Percentiles rank a stretch among this genome's conserved stretches.
Evolutionary conservation across 1,140 invertebrate genomes (phyloP).

Genomic region (Halesus radiatus): DNA sequence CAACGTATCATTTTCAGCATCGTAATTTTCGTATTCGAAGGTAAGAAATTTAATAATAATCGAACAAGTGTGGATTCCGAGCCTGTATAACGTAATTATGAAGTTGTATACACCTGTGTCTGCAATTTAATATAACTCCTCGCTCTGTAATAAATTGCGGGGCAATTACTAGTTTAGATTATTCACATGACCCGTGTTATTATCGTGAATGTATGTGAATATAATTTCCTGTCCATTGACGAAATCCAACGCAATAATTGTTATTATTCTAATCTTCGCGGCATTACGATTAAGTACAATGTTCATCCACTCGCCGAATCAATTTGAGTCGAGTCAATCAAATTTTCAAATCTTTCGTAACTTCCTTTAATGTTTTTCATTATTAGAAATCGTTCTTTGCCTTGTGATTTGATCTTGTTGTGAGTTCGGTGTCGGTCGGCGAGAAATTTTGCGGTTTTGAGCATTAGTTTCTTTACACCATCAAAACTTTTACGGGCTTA

Average conservation of each 20-base stretch:
- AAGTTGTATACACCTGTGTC: no score
- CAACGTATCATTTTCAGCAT: no score
- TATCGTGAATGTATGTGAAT: not conserved
- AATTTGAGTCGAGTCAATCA: constrained; percentile 1
- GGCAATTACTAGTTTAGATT: no score
- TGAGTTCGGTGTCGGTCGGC: not conserved
- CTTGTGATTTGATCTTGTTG: not conserved
- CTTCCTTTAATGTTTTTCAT: constrained; percentile 16
- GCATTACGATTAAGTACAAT: not conserved
- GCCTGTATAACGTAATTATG: no score
- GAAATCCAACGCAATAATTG: not conserved
- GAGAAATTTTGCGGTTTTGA: constrained; percentile 29
- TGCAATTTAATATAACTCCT: no score
- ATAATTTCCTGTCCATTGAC: not conserved
- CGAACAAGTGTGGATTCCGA: no score
- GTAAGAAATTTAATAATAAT: no score
- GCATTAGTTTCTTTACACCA: constrained; percentile 8
- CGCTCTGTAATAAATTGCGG: no score
- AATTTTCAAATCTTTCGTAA: not conserved
- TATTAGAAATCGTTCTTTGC: constrained; percentile 3
- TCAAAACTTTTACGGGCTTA: constrained; percentile 5
- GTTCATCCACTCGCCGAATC: not conserved
- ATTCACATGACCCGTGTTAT: not conserved
- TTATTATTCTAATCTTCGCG: no score
- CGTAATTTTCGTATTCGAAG: no score